Evolutionary conservation across 1,140 invertebrate species (phyloP).

Genomic region (Bathynomus jamesi): DNA sequence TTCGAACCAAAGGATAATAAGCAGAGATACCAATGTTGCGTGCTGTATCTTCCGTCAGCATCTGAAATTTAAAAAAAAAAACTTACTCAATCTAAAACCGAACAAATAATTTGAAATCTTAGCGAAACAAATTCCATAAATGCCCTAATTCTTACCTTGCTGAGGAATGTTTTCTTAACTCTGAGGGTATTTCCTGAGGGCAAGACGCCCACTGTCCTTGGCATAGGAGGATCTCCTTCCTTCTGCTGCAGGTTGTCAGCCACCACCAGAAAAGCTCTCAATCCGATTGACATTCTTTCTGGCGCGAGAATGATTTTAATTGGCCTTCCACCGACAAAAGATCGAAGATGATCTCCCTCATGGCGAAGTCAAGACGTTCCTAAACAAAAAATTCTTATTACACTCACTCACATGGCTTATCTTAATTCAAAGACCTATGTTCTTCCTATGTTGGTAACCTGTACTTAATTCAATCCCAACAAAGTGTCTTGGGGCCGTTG

Average conservation of each 20-base stretch:
- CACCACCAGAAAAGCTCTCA: constrained; percentile 93
- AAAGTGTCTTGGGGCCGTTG: no score
- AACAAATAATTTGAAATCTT: neutral
- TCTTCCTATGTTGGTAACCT: no score
- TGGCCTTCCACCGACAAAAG: constrained; percentile 82
- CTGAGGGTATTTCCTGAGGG: constrained; percentile 90
- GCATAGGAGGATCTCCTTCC: constrained; percentile 96
- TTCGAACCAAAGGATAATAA: constrained; percentile 89
- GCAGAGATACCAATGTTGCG: constrained; percentile 90
- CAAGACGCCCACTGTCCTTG: constrained; percentile 81
- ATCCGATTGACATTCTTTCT: constrained; percentile 96
- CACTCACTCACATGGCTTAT: no score
- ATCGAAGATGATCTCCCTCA: constrained; percentile 99
- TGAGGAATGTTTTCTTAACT: constrained; percentile 93
- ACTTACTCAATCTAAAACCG: constrained; percentile 84
- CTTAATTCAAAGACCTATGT: no score
- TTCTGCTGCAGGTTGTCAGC: constrained; percentile 98
- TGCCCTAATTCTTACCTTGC: constrained; percentile 51
- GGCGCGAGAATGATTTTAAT: constrained; percentile 93
- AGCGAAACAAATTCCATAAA: neutral
- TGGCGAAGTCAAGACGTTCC: constrained; percentile 92
- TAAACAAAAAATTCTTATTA: constrained; percentile 37
- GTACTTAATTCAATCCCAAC: no score
- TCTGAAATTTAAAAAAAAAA: constrained; percentile 43
- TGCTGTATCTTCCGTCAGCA: constrained; percentile 90